Conservation (phyloP, 2,888 invertebrate genomes). For the Octodonta nipae region DNA sequence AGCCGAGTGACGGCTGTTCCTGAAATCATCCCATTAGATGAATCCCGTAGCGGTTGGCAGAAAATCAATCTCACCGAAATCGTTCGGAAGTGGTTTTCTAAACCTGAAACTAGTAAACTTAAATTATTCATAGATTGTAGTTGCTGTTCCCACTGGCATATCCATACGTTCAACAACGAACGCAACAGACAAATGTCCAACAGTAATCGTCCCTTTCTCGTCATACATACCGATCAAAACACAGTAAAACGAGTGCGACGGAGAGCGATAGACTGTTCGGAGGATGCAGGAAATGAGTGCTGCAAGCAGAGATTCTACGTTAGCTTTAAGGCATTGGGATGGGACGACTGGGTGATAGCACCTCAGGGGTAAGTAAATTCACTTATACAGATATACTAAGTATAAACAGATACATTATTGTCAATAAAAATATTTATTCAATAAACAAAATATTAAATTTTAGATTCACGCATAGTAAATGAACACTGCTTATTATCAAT, state of each 20-base stretch:
- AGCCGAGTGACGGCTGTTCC: conserved; percentile 44
- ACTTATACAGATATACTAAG: no score
- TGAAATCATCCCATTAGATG: conserved; percentile 34
- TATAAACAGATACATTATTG: no score
- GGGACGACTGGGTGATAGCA: conserved; percentile 86
- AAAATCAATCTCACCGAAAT: conserved; percentile 70
- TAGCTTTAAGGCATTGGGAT: conserved; percentile 78
- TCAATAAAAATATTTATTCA: no score
- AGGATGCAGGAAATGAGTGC: conserved; percentile 46
- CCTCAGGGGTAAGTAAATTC: conserved; percentile 24
- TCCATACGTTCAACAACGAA: conserved; percentile 42
- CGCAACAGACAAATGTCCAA: conserved; percentile 34
- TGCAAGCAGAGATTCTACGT: conserved; percentile 85
- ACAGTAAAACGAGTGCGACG: conserved; percentile 58
- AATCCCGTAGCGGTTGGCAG: conserved; percentile 67
- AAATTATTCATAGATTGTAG: conserved; percentile 73
- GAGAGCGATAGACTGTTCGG: conserved; percentile 72
- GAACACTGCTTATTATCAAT: no score
- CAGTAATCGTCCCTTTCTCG: conserved; percentile 66
- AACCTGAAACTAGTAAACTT: conserved; percentile 42
- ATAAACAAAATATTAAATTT: no score
- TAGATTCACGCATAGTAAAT: no score
- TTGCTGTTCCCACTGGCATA: conserved; percentile 67
- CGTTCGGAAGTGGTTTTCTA: conserved; percentile 58
- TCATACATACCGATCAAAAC: conserved; percentile 62